Conservation (phyloP, 2,797 vertebrate genomes). For the Syndactyla subalaris region DNA sequence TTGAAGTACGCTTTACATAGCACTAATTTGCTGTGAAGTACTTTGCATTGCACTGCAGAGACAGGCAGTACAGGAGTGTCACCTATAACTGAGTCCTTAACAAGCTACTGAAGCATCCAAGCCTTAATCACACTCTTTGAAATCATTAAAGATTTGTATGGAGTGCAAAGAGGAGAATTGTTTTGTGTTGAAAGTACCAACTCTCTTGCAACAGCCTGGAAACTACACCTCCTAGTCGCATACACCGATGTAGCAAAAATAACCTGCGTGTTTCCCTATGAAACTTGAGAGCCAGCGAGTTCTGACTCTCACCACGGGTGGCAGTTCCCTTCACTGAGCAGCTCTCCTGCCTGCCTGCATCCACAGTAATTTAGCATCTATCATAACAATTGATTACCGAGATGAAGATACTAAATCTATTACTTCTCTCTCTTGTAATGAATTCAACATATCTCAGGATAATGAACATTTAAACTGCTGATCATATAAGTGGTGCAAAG, state of each 20-base stretch:
- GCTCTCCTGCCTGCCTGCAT: neutral
- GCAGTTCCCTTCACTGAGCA: neutral
- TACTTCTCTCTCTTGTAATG: neutral
- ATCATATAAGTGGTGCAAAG: neutral
- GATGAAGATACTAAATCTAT: conserved; percentile 25
- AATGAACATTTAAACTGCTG: conserved; percentile 42
- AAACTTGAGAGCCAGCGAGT: neutral
- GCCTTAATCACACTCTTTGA: neutral
- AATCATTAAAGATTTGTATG: rapidly evolving
- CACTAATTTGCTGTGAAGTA: neutral
- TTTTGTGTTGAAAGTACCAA: neutral
- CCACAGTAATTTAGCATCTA: neutral
- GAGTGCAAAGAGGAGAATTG: neutral
- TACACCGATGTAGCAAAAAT: neutral
- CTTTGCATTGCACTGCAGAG: neutral
- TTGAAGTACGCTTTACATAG: neutral
- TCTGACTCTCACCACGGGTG: neutral
- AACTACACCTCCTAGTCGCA: neutral
- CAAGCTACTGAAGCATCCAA: neutral
- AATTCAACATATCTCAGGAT: conserved; percentile 54
- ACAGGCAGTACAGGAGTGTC: neutral
- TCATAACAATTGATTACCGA: conserved; percentile 2
- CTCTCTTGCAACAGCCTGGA: neutral
- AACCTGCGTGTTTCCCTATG: neutral
- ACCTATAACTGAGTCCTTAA: neutral